A percentile compares a stretch with the other conserved stretches of the same genome.
Evolutionary conservation across 2,888 invertebrate genomes (phyloP).

Genomic region (Perizoma flavofasciatum): DNA sequence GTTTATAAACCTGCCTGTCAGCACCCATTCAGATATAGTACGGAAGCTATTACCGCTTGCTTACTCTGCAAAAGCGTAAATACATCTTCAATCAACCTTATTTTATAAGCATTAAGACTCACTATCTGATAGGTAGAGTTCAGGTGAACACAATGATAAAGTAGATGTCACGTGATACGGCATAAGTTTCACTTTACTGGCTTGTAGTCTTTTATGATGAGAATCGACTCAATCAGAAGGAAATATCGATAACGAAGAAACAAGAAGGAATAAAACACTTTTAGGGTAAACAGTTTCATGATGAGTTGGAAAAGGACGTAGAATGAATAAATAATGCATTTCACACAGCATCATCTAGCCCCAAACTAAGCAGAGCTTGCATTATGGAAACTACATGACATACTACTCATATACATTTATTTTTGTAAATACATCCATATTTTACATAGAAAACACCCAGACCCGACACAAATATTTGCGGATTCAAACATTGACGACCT

Average conservation of each 20-base stretch:
- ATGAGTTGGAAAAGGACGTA: too few relatives aligned
- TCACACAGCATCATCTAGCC: too few relatives aligned
- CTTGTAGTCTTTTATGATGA: conserved; percentile 45
- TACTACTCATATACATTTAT: too few relatives aligned
- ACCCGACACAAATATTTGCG: too few relatives aligned
- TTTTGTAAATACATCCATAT: too few relatives aligned
- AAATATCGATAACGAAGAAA: neutral
- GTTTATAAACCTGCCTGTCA: conserved; percentile 53
- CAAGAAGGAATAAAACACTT: neutral
- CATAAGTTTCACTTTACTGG: conserved; percentile 55
- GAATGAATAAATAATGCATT: too few relatives aligned
- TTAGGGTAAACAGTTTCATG: too few relatives aligned
- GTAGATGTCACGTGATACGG: conserved; percentile 49
- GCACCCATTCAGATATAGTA: conserved; percentile 58
- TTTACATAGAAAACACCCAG: too few relatives aligned
- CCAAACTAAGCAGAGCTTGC: too few relatives aligned
- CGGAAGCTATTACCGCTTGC: conserved; percentile 63
- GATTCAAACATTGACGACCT: too few relatives aligned
- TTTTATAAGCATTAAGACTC: conserved; percentile 26
- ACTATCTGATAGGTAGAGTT: conserved; percentile 37
- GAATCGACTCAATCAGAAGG: conserved; percentile 23
- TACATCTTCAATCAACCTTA: conserved; percentile 16
- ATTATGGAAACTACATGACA: too few relatives aligned
- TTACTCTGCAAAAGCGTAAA: conserved; percentile 27
- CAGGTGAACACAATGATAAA: conserved; percentile 44